These are phyloP conservation scores for Achroia grisella DNA, from an alignment of 1,140 invertebrate genomes.

Conservation along the genomic window DNA sequence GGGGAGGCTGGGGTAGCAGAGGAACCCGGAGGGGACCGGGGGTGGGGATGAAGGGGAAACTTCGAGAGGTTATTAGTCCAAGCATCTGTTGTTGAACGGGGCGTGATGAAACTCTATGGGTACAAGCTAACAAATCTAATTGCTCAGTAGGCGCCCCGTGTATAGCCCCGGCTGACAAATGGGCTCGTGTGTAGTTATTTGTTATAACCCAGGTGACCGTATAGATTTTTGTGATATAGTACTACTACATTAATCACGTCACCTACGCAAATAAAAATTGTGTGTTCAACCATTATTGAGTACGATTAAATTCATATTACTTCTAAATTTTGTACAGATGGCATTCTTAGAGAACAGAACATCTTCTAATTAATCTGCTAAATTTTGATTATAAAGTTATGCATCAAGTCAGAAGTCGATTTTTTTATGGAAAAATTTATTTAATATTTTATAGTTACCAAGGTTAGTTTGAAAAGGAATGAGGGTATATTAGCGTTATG, in stretches of 20 bases:
- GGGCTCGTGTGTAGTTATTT: slow-evolving; percentile 59
- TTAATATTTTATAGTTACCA: no score
- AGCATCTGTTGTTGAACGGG: slow-evolving; percentile 74
- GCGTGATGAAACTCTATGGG: slow-evolving; percentile 67
- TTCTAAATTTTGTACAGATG: no score
- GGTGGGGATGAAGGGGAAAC: slow-evolving; percentile 55
- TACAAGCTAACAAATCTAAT: slow-evolving; percentile 73
- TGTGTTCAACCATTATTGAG: slow-evolving; percentile 10
- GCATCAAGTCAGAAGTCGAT: no score
- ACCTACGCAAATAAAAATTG: no score
- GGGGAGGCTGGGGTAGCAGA: slow-evolving; percentile 53
- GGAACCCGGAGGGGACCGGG: slow-evolving; percentile 20
- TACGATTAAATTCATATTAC: no score
- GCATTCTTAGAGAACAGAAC: no score
- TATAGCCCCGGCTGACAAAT: slow-evolving; percentile 60
- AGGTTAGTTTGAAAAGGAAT: no score
- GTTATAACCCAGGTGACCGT: slow-evolving; percentile 59
- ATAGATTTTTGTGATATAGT: slow-evolving; percentile 22
- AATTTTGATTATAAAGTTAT: no score
- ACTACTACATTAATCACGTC: slow-evolving; percentile 6
- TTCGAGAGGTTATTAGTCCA: slow-evolving; percentile 76
- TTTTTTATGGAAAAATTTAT: no score
- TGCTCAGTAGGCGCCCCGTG: slow-evolving; percentile 64
- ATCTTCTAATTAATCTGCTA: no score
- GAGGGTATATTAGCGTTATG: no score